Evolutionary conservation across 2,113 vertebrate species (phyloP).

Genomic region (Numida meleagris): DNA sequence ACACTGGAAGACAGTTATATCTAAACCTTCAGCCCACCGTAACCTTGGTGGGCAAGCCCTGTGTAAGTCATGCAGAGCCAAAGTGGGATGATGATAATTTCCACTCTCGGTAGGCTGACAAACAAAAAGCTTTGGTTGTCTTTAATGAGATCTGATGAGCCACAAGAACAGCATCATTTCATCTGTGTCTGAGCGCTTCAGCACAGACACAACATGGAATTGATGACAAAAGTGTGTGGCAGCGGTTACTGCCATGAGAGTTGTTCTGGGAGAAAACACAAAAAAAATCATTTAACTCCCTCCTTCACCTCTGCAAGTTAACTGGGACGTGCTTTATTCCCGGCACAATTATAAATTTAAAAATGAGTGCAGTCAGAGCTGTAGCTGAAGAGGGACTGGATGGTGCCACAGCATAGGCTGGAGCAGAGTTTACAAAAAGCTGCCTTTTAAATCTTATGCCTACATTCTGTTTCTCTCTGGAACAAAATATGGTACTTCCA

Average conservation of each 20-base stretch:
- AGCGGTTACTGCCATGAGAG: constrained; percentile 2
- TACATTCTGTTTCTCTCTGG: constrained; percentile 27
- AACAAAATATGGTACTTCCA: constrained; percentile 27
- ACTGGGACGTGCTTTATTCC: constrained; percentile 27
- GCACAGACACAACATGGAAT: neutral
- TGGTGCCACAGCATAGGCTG: neutral
- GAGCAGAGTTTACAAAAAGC: constrained; percentile 10
- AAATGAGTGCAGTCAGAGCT: neutral
- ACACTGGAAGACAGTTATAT: neutral
- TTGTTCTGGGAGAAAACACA: constrained; percentile 11
- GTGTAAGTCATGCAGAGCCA: neutral
- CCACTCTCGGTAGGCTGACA: neutral
- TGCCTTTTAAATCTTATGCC: constrained; percentile 34
- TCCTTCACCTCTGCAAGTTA: neutral
- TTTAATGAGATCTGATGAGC: neutral
- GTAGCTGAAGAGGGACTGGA: neutral
- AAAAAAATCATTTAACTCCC: constrained; percentile 26
- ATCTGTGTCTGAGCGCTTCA: neutral
- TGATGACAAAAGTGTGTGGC: constrained; percentile 26
- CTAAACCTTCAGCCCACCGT: neutral
- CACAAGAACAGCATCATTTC: neutral
- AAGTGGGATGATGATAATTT: neutral
- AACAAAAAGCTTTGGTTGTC: neutral
- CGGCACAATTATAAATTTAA: constrained; percentile 20
- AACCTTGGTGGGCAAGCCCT: neutral